Percentiles rank a stretch among this genome's conserved stretches.
Conservation (phyloP, 2,113 vertebrate genomes). For the Marmota flaviventris region DNA sequence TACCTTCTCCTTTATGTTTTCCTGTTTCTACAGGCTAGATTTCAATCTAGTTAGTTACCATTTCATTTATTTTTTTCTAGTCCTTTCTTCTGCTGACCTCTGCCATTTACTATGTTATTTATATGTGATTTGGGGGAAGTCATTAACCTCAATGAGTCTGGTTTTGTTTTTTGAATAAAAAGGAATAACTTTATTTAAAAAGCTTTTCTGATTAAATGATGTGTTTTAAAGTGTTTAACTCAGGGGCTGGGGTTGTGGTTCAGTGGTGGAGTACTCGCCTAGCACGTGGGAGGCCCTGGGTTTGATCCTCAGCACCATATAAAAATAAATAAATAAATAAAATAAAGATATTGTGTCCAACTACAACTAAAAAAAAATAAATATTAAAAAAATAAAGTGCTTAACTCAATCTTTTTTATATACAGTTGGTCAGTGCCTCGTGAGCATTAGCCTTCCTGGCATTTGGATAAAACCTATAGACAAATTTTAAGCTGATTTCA, state of each 20-base stretch:
- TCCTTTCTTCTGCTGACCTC: neutral
- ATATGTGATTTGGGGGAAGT: neutral
- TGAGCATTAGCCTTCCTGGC: neutral
- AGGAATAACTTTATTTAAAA: constrained; percentile 44
- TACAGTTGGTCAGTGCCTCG: neutral
- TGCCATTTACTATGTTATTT: constrained; percentile 17
- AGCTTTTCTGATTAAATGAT: constrained; percentile 31
- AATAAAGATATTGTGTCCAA: too few relatives aligned
- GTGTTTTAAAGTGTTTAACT: neutral
- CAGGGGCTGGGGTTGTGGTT: too few relatives aligned
- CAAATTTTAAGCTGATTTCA: neutral
- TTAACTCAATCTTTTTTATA: neutral
- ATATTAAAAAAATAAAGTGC: neutral
- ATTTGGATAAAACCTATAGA: constrained; percentile 13
- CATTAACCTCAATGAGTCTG: neutral
- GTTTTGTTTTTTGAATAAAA: constrained; percentile 30
- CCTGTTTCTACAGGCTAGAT: neutral
- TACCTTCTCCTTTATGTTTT: neutral
- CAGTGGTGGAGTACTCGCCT: too few relatives aligned
- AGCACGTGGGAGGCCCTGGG: too few relatives aligned
- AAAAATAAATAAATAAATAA: too few relatives aligned
- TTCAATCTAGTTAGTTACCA: neutral
- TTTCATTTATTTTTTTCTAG: constrained; percentile 52
- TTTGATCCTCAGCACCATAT: too few relatives aligned
- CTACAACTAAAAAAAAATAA: too few relatives aligned